Conservation (phyloP, 2,888 invertebrate species). For the Ormyrus pomaceus region DNA sequence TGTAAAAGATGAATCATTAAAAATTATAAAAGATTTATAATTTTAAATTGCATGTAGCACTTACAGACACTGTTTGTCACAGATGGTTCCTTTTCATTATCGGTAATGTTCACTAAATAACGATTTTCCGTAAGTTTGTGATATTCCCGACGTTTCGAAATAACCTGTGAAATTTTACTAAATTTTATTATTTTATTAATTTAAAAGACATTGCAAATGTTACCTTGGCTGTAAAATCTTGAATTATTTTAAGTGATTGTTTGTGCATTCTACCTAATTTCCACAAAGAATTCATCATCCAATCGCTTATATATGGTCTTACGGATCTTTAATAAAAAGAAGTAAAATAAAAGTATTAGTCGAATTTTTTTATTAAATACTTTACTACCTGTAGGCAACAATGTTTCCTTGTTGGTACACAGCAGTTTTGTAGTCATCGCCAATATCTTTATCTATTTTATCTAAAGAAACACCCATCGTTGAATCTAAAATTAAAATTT, state of each 20-base stretch:
- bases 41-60: too few species aligned
- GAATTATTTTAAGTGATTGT: conserved; percentile 46
- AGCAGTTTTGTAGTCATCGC: conserved; percentile 45
- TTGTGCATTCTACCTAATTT: conserved; percentile 40
- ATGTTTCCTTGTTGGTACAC: conserved; percentile 46
- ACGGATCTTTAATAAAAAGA: neutral
- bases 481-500: conserved; percentile 72
- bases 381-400: conserved; percentile 12
- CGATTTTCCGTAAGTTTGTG: conserved; percentile 51
- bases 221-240: conserved; percentile 55
- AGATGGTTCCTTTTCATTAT: neutral
- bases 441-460: conserved; percentile 39
- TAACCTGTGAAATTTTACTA: conserved; percentile 44
- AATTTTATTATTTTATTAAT: too few species aligned
- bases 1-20: too few species aligned
- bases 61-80: too few species aligned
- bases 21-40: too few species aligned
- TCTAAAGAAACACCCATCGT: conserved; percentile 55
- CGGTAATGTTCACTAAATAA: conserved; percentile 28
- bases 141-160: conserved; percentile 55
- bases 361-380: neutral
- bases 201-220: neutral
- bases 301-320: conserved; percentile 35
- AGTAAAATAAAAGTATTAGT: too few species aligned
- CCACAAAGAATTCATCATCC: conserved; percentile 33